A percentile compares a stretch with the other conserved stretches of the same genome.
phyloP scores from a whole-genome alignment of 2,113 vertebrate species.

The Entomyzon cyanotis region DNA sequence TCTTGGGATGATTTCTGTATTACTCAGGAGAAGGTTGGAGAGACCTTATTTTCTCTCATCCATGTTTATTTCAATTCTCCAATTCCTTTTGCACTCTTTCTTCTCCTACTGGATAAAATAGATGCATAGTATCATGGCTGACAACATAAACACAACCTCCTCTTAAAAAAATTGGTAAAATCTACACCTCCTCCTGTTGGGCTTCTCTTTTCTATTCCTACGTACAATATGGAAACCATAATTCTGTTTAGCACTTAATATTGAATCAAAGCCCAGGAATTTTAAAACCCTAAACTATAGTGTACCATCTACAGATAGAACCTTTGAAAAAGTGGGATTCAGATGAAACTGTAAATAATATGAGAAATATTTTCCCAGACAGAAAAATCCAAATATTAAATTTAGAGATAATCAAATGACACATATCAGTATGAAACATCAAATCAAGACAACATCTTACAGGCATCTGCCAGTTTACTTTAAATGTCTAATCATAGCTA shows the following conservation, averaged over 20 bases:
- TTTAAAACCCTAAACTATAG: background rate
- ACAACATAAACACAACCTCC: background rate
- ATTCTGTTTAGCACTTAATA: background rate
- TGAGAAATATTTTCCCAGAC: background rate
- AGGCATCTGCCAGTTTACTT: background rate
- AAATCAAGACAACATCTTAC: background rate
- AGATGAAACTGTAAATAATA: background rate
- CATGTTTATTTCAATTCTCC: background rate
- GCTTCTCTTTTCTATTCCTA: background rate
- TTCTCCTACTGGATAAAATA: background rate
- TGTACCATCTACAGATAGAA: background rate
- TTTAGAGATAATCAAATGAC: background rate
- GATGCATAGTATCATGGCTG: background rate
- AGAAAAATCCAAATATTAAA: background rate
- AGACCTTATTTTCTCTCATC: background rate
- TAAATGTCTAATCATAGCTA: background rate
- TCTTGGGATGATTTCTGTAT: background rate
- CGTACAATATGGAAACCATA: background rate
- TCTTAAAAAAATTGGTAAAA: background rate
- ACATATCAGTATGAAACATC: background rate
- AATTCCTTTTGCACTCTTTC: background rate
- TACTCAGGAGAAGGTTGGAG: background rate
- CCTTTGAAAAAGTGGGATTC: background rate
- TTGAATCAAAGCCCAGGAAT: background rate
- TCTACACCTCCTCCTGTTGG: accelerated